Evolutionary conservation across 2,113 vertebrate genomes (phyloP).

Genomic region (Lepidothrix coronata): DNA sequence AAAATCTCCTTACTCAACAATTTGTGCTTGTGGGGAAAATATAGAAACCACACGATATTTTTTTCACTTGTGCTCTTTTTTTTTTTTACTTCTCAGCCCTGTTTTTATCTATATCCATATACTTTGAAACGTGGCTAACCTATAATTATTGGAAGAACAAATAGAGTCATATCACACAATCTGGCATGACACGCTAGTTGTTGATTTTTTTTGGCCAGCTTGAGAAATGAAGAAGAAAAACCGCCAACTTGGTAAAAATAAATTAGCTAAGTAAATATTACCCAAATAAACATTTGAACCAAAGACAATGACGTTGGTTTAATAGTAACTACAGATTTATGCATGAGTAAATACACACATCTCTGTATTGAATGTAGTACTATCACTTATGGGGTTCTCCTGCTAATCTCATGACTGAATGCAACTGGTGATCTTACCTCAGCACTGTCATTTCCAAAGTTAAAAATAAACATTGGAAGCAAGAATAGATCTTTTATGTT

Average conservation of each 20-base stretch:
- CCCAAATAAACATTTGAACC: neutral
- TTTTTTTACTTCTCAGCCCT: conserved; percentile 41
- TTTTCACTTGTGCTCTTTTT: conserved; percentile 49
- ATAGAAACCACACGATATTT: conserved; percentile 54
- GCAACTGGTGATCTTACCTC: conserved; percentile 12
- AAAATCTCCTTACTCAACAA: conserved; percentile 77
- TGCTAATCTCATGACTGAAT: neutral
- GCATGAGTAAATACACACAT: neutral
- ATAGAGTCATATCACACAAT: conserved; percentile 2
- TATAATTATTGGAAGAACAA: conserved; percentile 60
- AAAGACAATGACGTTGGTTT: neutral
- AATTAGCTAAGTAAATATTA: conserved; percentile 1
- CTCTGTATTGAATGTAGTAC: neutral
- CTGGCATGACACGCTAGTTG: neutral
- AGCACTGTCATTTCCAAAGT: conserved; percentile 22
- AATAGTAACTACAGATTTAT: neutral
- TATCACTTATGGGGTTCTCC: neutral
- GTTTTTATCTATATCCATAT: conserved; percentile 63
- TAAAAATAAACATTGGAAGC: conserved; percentile 37
- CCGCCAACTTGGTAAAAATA: neutral
- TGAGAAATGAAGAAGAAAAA: neutral
- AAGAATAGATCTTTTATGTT: conserved; percentile 26
- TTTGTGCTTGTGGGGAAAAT: conserved; percentile 64
- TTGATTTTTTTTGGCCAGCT: neutral
- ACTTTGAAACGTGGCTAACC: conserved; percentile 36